Evolutionary conservation across 1,140 invertebrate genomes (phyloP), one percentile per base, ranked within the genome.

Genomic region (Cyclargus thomasi): DNA sequence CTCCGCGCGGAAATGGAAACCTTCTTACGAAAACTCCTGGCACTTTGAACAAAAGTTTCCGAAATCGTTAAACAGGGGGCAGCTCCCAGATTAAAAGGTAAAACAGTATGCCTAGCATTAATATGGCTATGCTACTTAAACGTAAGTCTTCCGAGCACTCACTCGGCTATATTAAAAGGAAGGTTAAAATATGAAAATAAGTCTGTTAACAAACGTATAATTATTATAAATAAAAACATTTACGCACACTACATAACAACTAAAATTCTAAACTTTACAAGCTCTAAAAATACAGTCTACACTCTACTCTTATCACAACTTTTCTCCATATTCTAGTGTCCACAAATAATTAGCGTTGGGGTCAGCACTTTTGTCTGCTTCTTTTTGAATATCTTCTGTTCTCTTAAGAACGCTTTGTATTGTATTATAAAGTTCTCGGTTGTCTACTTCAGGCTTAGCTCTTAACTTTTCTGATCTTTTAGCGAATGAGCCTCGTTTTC

Each of bases 301-400:
- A 47, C 10, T 47, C 14, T 14, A 47, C 14, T 3, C 39, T 14
- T 59, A 66, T 73, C 70, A 75, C 22, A 78, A 63, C 22, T 83
- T 86, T 73, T 86, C 74, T 53, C 83, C 84, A 75, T 92, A 92
- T 77, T 92, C 89, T 62, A 92, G 73, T n/a, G 90, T 90, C 91
- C 92, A 92, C 73, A 85, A 84, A 67, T 92, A 92, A 20, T 83
- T 85, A 39, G 90, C 90, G 53, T 85, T 86, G 0, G 87, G 83
- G 78, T 91, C 76, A 64, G 82, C 75, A 71, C 79, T 80, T 70
- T 82, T 80, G 67, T 85, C 75, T 21, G 83, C 78, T 77, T 86
- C 74, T 78, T 86, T 72, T 74, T 87, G 74, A 65, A 83, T 79
- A 70, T 85, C 70, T 78, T 86, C 74, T 64, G 85, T 82, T 74